A percentile compares a stretch with the other conserved stretches of the same genome.
phyloP scores from a whole-genome alignment of 1,140 invertebrate genomes.

The Triops longicaudatus region DNA sequence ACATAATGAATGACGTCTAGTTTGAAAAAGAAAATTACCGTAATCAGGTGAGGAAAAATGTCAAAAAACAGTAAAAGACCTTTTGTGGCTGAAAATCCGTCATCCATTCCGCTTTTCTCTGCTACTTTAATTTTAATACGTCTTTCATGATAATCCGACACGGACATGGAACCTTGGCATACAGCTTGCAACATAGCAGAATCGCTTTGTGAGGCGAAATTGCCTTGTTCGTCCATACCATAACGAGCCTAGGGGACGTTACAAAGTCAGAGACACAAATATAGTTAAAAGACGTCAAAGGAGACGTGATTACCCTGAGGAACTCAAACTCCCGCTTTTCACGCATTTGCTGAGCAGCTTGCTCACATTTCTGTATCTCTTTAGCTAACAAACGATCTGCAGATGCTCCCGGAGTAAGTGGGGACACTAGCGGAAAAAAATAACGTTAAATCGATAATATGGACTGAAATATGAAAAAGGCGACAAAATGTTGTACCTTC shows the following conservation, averaged over 20 bases:
- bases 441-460: constrained; percentile 15
- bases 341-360: constrained; percentile 57
- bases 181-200: constrained; percentile 74
- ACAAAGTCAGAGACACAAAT: not conserved
- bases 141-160: constrained; percentile 74
- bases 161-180: constrained; percentile 70
- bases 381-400: constrained; percentile 49
- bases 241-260: constrained; percentile 56
- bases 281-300: not conserved
- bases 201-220: constrained; percentile 69
- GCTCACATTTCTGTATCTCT: constrained; percentile 54
- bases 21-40: no score
- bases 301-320: constrained; percentile 48
- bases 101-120: constrained; percentile 68
- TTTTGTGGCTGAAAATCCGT: constrained; percentile 66
- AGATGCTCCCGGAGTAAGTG: constrained; percentile 44
- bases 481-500: not conserved
- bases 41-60: no score
- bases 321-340: constrained; percentile 74
- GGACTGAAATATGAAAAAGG: not conserved
- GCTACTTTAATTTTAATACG: constrained; percentile 63
- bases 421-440: constrained; percentile 36
- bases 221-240: constrained; percentile 78
- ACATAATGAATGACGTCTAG: constrained; percentile 63
- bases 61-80: constrained; percentile 39